These are phyloP conservation scores for Saccostrea cuccullata DNA, from an alignment of 1,140 invertebrate genomes.

Conservation along the genomic window DNA sequence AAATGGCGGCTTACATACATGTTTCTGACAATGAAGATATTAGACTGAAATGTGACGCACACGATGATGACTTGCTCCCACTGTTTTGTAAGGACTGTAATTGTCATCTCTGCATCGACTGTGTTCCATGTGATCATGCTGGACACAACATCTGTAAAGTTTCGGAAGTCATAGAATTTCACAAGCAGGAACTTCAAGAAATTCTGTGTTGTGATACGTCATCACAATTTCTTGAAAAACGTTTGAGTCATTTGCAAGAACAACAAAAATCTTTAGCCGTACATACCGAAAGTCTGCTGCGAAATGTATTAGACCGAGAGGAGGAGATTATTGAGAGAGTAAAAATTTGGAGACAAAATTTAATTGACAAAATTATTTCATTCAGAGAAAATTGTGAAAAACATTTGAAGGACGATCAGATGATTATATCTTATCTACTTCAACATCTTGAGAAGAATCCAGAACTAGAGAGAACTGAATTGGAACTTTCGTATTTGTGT, in stretches of 20 bases:
- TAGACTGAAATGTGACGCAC: neutral
- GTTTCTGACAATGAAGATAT: too few relatives aligned
- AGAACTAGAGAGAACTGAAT: neutral
- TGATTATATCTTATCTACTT: neutral
- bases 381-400: neutral
- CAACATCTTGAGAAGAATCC: neutral
- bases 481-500: too few relatives aligned
- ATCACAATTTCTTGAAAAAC: neutral
- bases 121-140: neutral
- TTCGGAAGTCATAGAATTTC: neutral
- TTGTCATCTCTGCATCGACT: neutral
- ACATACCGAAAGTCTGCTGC: neutral
- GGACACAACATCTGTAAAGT: neutral
- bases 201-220: neutral
- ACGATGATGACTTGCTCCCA: neutral
- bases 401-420: neutral
- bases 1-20: too few relatives aligned
- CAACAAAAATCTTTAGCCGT: neutral
- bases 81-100: neutral
- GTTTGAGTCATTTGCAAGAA: neutral
- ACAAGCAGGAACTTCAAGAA: neutral
- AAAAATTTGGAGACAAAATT: neutral
- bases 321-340: neutral
- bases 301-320: neutral
- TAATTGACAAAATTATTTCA: neutral